These are phyloP conservation scores for Sorex fumeus DNA, from an alignment of 2,113 vertebrate genomes.

Conservation along the genomic window DNA sequence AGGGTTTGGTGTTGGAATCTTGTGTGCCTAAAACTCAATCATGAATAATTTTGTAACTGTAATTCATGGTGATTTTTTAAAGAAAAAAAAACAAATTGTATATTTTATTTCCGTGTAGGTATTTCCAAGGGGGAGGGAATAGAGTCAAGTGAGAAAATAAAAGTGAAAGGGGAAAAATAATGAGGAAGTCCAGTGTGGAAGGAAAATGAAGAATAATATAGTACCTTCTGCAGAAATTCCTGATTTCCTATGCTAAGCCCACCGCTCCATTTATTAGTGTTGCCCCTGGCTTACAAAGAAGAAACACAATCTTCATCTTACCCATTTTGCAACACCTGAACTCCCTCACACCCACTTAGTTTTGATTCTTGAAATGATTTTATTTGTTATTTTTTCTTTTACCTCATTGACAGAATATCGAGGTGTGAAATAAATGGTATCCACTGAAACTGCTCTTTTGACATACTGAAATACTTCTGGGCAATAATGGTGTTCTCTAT, in stretches of 20 bases:
- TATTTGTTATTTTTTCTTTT: not conserved
- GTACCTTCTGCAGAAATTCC: not conserved
- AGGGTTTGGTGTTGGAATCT: too few relatives aligned
- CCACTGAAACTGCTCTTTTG: not conserved
- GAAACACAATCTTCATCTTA: not conserved
- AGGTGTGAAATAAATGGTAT: not conserved
- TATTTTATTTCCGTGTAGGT: not conserved
- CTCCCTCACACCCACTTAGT: not conserved
- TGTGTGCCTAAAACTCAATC: too few relatives aligned
- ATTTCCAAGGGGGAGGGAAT: not conserved
- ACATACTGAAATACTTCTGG: not conserved
- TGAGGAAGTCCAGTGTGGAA: not conserved
- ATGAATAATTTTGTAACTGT: too few relatives aligned
- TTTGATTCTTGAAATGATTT: not conserved
- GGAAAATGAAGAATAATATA: not conserved
- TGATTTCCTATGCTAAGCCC: not conserved
- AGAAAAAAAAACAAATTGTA: slow-evolving; percentile 9
- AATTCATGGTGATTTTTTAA: not conserved
- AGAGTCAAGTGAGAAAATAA: not conserved
- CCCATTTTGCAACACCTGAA: not conserved
- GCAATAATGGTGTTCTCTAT: not conserved
- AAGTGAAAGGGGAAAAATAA: not conserved
- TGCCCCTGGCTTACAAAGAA: not conserved
- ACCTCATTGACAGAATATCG: not conserved
- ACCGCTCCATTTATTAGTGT: not conserved